These are phyloP conservation scores for Pachyrhynchus sulphureomaculatus DNA, from an alignment of 1,140 invertebrate genomes.

Conservation along the genomic window DNA sequence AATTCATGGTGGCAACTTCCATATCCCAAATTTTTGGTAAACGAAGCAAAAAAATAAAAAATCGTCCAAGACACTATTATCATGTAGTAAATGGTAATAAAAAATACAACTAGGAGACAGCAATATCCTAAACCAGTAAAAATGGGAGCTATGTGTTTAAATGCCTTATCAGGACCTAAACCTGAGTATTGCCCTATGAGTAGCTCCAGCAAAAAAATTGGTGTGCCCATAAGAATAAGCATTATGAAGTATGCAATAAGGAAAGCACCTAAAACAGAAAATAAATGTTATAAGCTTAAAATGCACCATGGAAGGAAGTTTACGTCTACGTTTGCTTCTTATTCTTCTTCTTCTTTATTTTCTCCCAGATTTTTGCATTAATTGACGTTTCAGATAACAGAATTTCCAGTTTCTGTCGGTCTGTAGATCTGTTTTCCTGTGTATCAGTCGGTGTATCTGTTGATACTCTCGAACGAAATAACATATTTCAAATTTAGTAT, in stretches of 20 bases:
- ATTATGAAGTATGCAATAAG: constrained; percentile 79
- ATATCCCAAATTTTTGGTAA: constrained; percentile 69
- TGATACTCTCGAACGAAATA: no score
- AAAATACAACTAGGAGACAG: constrained; percentile 71
- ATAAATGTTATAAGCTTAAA: no score
- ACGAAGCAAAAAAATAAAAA: constrained; percentile 74
- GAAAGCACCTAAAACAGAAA: constrained; percentile 67
- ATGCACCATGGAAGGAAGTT: no score
- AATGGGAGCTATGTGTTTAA: constrained; percentile 61
- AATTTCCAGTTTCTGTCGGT: no score
- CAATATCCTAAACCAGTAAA: constrained; percentile 68
- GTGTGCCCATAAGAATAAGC: constrained; percentile 74
- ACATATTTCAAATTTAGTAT: no score
- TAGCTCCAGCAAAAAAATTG: constrained; percentile 72
- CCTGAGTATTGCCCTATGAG: constrained; percentile 66
- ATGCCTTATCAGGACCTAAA: constrained; percentile 60
- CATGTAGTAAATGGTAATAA: constrained; percentile 83
- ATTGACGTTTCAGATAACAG: no score
- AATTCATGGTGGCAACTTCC: constrained; percentile 69
- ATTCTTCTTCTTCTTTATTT: no score
- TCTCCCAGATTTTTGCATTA: no score
- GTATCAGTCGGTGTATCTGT: no score
- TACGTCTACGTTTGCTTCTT: no score
- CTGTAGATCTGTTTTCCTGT: no score
- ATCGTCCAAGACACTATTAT: constrained; percentile 78